Base-by-base conservation (phyloP, 2,888 invertebrate species). In the Heliconius erato region DNA sequence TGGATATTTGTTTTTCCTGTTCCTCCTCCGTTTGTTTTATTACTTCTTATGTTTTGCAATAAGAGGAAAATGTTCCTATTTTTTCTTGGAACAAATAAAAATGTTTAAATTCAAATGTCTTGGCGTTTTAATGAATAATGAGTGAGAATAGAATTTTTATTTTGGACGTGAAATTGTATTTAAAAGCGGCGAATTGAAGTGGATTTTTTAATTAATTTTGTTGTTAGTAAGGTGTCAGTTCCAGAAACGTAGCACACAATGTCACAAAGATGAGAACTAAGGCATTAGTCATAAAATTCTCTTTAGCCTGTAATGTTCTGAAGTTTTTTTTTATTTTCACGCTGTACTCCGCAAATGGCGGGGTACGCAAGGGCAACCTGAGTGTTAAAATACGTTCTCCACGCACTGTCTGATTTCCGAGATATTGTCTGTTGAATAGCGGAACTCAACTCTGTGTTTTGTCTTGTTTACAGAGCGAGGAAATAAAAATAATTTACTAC, bases 71-170 rank as follows among this genome's bases (percentile, higher is more conserved):
- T 54, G n/a, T 74, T 59, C 12, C 4, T 3, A n/a, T 59, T 72
- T 74, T 74, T 74, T 40, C 23, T 7, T 23, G 69, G 35, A 35
- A 69, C n/a, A 40, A 71, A 67, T 26, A 67, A 71, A 72, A 71
- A 44, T 72, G 44, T 26, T 44, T n/a, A 44, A 71, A 71, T 71
- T 71, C 40, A n/a, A 44, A n/a, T 71, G 44, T 23, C n/a, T 71
- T 44, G 40, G 44, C 40, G 26, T 44, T 72, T 26, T 71, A 26
- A 72, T 72, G 71, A 71, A 71, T 71, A 72, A 72, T 44, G 71
- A 72, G n/a, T 44, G 44, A 44, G 44, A 72, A 44, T 44, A 72
- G 9, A 71, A 40, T 40, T 71, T 71, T 4, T 28, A 67, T 67
- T n/a, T 72, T 44, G 16, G 14, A 72, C 14, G 44, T 14, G 14